Conservation (phyloP, 2,113 vertebrate genomes). For the Actinemys pallida region DNA sequence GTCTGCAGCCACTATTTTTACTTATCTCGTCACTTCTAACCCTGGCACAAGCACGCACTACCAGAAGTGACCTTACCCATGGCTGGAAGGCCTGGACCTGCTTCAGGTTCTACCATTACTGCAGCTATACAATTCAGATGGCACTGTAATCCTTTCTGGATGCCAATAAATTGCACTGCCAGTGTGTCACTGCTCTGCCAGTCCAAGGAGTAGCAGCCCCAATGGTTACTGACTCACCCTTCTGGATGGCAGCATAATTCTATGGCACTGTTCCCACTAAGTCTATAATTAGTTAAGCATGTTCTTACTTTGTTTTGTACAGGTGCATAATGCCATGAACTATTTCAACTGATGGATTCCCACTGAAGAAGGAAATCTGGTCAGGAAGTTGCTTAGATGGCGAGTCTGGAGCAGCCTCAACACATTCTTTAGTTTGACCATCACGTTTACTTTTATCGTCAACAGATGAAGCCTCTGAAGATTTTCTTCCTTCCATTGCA, state of each 20-base stretch:
- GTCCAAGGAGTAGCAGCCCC: neutral
- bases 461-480: slow-evolving; percentile 59
- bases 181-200: slow-evolving; percentile 2
- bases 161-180: neutral
- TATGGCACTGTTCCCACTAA: neutral
- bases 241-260: neutral
- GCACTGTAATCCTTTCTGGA: fast-evolving
- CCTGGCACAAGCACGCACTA: neutral
- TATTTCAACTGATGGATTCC: slow-evolving; percentile 97
- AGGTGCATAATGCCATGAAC: slow-evolving; percentile 99
- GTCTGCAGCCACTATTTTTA: fast-evolving
- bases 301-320: slow-evolving; percentile 97
- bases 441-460: slow-evolving; percentile 65
- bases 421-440: slow-evolving; percentile 65
- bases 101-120: fast-evolving
- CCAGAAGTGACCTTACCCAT: fast-evolving
- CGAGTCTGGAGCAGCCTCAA: slow-evolving; percentile 82
- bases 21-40: fast-evolving
- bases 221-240: neutral
- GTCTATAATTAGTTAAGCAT: neutral
- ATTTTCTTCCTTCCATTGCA: slow-evolving; percentile 64
- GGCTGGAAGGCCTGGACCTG: fast-evolving
- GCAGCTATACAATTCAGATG: neutral
- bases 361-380: slow-evolving; percentile 98
- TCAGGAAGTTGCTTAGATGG: slow-evolving; percentile 97